phyloP scores from a whole-genome alignment of 2,888 invertebrate genomes.

The Drosophila sordidula region DNA sequence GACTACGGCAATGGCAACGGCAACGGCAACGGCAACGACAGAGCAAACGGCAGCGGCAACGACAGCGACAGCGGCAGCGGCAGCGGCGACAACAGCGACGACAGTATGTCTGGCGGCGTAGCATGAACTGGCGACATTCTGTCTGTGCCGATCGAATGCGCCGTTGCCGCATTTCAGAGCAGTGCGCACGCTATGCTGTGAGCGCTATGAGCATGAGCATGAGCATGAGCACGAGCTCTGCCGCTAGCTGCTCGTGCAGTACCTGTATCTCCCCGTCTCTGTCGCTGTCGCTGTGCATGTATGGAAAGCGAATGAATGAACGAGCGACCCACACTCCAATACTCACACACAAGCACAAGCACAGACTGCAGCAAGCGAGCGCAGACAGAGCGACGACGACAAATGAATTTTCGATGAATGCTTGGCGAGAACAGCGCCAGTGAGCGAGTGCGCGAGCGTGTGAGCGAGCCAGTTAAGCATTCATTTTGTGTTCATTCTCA shows the following conservation, averaged over 20 bases:
- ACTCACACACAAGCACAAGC: slow-evolving; percentile 18
- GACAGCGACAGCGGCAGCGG: slow-evolving; percentile 30
- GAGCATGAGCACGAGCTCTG: slow-evolving; percentile 42
- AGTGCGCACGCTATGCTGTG: slow-evolving; percentile 47
- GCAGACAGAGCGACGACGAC: slow-evolving; percentile 62
- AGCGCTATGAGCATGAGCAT: slow-evolving; percentile 47
- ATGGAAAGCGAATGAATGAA: slow-evolving; percentile 42
- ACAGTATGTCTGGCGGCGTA: slow-evolving; percentile 91
- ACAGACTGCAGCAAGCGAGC: slow-evolving; percentile 36
- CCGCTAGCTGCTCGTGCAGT: slow-evolving; percentile 24
- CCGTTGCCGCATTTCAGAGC: slow-evolving; percentile 87
- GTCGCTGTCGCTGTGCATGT: slow-evolving; percentile 10
- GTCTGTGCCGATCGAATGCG: slow-evolving; percentile 92
- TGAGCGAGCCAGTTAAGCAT: slow-evolving; percentile 24
- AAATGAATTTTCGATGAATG: slow-evolving; percentile 54
- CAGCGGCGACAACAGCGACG: slow-evolving; percentile 84
- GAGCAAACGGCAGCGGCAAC: slow-evolving; percentile 23
- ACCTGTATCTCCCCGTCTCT: slow-evolving; percentile 15
- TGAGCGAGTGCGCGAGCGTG: slow-evolving; percentile 7
- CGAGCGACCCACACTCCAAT: slow-evolving; percentile 38
- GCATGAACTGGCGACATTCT: slow-evolving; percentile 96
- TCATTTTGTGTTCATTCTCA: slow-evolving; percentile 64
- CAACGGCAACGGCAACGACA: slow-evolving; percentile 15
- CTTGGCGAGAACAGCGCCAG: slow-evolving; percentile 30
- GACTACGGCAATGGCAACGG: slow-evolving; percentile 45